Conservation (phyloP, 2,888 invertebrate genomes). For the Sericinus montela region DNA sequence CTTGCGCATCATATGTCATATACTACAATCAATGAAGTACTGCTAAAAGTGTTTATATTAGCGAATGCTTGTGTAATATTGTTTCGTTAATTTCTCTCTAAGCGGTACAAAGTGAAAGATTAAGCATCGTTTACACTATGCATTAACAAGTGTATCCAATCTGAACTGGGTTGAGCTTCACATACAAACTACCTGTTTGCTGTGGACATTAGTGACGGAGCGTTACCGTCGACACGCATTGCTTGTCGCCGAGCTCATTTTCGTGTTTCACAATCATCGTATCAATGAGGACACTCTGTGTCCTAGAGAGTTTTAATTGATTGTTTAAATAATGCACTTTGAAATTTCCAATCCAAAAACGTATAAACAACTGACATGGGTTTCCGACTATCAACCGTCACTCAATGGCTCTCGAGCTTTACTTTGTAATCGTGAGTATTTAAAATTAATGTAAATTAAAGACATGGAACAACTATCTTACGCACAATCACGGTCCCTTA, state of each 20-base stretch:
- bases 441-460: conserved; percentile 71
- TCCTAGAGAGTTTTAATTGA: conserved; percentile 22
- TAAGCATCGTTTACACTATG: conserved; percentile 58
- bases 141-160: conserved; percentile 59
- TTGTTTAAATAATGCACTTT: conserved; percentile 17
- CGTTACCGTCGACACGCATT: conserved; percentile 55
- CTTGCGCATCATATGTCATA: background rate
- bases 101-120: conserved; percentile 71
- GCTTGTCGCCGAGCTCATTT: conserved; percentile 26
- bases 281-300: conserved; percentile 12
- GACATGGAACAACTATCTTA: conserved; percentile 64
- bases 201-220: conserved; percentile 50
- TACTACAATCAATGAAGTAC: conserved; percentile 28
- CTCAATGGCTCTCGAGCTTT: conserved; percentile 46
- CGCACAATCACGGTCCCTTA: conserved; percentile 42
- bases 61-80: conserved; percentile 51
- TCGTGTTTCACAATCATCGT: conserved; percentile 19
- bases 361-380: conserved; percentile 47
- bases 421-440: conserved; percentile 39
- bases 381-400: conserved; percentile 47
- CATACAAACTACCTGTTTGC: conserved; percentile 60
- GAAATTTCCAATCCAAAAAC: conserved; percentile 33
- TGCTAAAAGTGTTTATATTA: conserved; percentile 49
- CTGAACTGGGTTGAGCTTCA: conserved; percentile 65
- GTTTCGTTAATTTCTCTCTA: conserved; percentile 66